phyloP scores from a whole-genome alignment of 2,797 vertebrate species.

The Menidia menidia region DNA sequence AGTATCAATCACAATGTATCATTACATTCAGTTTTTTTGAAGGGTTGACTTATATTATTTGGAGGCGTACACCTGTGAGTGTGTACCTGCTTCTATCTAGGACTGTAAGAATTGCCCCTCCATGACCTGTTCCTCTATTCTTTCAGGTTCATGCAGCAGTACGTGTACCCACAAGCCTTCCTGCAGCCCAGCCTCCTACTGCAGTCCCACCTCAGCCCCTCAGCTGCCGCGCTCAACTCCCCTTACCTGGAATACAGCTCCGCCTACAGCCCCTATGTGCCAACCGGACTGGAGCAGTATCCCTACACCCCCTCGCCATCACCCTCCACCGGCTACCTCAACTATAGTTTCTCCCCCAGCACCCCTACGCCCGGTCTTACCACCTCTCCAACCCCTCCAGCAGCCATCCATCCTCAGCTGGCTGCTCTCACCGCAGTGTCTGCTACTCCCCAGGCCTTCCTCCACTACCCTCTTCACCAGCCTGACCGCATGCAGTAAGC shows the following conservation, averaged over 20 bases:
- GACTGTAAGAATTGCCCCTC: too few species aligned
- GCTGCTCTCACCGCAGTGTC: constrained; percentile 63
- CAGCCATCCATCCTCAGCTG: constrained; percentile 63
- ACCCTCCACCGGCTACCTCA: constrained; percentile 88
- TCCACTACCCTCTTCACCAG: constrained; percentile 91
- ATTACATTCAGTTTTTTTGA: too few species aligned
- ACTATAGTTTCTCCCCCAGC: constrained; percentile 87
- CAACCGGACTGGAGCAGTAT: constrained; percentile 89
- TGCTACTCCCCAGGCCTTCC: constrained; percentile 77
- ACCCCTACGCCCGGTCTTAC: constrained; percentile 57
- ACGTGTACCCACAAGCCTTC: constrained; percentile 91
- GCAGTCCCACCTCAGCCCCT: constrained; percentile 89
- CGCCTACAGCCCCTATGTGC: constrained; percentile 90
- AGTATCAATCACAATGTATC: too few species aligned
- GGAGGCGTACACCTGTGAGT: too few species aligned
- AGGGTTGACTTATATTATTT: too few species aligned
- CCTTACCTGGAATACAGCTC: constrained; percentile 93
- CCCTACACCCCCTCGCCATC: constrained; percentile 91
- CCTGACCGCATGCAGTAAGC: constrained; percentile 91
- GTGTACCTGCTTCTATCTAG: too few species aligned
- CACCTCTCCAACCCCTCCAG: constrained; percentile 62
- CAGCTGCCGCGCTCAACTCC: constrained; percentile 84
- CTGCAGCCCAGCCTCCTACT: constrained; percentile 93
- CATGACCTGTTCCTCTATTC: constrained; percentile 39
- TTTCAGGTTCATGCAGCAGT: constrained; percentile 91